These are phyloP conservation scores for Cylas formicarius DNA, from an alignment of 1,140 invertebrate genomes.

Conservation along the genomic window DNA sequence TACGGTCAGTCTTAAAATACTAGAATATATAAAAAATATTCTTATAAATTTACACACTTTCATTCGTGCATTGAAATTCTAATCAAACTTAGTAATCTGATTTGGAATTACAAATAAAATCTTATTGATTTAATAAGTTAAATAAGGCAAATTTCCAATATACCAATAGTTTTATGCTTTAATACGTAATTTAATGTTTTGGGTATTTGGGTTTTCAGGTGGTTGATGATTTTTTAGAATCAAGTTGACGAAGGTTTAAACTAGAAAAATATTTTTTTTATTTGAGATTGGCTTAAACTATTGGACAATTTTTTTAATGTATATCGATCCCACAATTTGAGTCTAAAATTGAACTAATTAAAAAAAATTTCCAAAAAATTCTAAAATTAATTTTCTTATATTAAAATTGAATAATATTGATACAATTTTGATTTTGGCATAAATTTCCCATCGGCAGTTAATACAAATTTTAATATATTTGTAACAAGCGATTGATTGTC, in stretches of 20 bases:
- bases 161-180: neutral
- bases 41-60: conserved; percentile 10
- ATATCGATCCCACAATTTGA: too few relatives aligned
- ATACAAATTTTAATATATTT: neutral
- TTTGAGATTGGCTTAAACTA: too few relatives aligned
- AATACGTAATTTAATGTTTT: neutral
- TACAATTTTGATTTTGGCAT: neutral
- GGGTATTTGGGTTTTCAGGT: too few relatives aligned
- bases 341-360: too few relatives aligned
- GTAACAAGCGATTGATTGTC: neutral
- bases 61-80: neutral
- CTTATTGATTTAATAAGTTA: neutral
- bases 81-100: neutral
- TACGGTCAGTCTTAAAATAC: conserved; percentile 30
- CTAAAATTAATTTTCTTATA: neutral
- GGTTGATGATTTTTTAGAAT: too few relatives aligned
- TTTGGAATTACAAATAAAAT: neutral
- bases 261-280: too few relatives aligned
- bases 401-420: conserved; percentile 1
- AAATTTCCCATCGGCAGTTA: neutral
- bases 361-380: too few relatives aligned
- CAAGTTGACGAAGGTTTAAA: too few relatives aligned
- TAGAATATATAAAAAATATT: conserved; percentile 24
- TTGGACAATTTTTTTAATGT: too few relatives aligned
- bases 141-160: neutral